A percentile compares a stretch with the other conserved stretches of the same genome.
These are phyloP conservation scores for Pristionchus entomophagus DNA, from an alignment of 2,888 invertebrate genomes.

Conservation along the genomic window DNA sequence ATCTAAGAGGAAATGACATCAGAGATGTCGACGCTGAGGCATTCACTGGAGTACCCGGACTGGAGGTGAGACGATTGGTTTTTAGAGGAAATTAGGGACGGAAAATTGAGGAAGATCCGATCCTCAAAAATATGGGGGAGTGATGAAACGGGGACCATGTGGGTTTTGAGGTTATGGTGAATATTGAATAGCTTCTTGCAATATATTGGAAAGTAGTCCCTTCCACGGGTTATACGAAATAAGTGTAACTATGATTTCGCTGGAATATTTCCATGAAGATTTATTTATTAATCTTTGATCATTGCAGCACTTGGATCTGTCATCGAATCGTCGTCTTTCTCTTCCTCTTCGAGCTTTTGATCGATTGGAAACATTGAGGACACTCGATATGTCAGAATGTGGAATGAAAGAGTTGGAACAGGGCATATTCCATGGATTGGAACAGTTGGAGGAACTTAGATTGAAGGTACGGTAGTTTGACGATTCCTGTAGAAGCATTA, in stretches of 20 bases:
- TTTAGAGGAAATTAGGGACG: too few species aligned
- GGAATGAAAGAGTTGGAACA: constrained; percentile 13
- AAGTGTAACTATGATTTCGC: background rate
- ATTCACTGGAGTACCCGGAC: background rate
- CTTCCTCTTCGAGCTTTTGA: constrained; percentile 12
- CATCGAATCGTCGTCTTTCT: constrained; percentile 13
- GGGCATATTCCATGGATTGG: constrained; percentile 15
- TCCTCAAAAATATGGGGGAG: background rate
- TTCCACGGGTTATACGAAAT: background rate
- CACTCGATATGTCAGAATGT: background rate
- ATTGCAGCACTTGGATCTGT: background rate
- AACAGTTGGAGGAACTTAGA: background rate
- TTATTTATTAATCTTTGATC: too few species aligned
- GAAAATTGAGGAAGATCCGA: too few species aligned
- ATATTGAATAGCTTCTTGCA: background rate
- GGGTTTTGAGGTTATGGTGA: background rate
- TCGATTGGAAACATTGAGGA: constrained; percentile 2
- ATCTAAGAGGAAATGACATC: background rate
- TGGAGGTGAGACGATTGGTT: background rate
- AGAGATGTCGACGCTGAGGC: background rate
- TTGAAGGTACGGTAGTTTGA: background rate
- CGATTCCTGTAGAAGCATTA: background rate
- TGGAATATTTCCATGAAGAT: too few species aligned
- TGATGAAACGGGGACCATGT: background rate
- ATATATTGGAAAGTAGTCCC: background rate